phyloP scores from a whole-genome alignment of 2,797 vertebrate genomes.

The Microchirus variegatus region DNA sequence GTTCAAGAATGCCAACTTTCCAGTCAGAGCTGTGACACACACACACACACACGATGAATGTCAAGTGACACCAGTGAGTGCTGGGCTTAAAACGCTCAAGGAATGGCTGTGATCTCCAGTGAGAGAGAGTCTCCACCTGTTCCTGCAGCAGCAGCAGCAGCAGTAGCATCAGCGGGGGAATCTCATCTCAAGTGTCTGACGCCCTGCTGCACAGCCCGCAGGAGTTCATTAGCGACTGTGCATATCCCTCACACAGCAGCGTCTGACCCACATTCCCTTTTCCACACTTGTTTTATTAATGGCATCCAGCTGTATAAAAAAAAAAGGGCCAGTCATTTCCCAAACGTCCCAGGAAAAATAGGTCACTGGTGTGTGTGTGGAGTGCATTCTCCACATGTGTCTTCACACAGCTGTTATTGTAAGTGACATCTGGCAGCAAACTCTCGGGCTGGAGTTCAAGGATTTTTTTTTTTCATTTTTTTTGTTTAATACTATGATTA shows the following conservation, averaged over 20 bases:
- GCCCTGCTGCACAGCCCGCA: neutral
- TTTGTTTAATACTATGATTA: neutral
- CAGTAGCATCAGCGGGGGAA: neutral
- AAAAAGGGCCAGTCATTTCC: constrained; percentile 1
- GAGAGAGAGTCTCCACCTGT: constrained; percentile 16
- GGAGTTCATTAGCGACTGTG: neutral
- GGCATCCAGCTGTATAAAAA: constrained; percentile 12
- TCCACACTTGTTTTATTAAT: constrained; percentile 23
- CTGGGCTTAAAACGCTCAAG: no score
- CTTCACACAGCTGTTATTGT: neutral
- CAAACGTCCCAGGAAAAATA: constrained; percentile 12
- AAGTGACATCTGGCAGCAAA: constrained; percentile 1
- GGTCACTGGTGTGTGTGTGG: constrained; percentile 6
- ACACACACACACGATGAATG: neutral
- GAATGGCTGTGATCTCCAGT: constrained; percentile 16
- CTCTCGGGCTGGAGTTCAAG: neutral
- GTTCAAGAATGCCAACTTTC: constrained; percentile 64
- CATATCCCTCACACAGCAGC: constrained; percentile 3
- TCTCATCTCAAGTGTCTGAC: constrained; percentile 3
- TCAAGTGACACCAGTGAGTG: constrained; percentile 13
- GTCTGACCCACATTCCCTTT: constrained; percentile 34
- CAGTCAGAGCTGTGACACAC: constrained; percentile 32
- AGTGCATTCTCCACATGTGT: constrained; percentile 5
- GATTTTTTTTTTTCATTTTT: neutral
- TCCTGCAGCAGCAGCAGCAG: constrained; percentile 7